Evolutionary conservation across 2,888 invertebrate genomes (phyloP), one percentile per base, ranked within the genome.

Genomic region (Coronaproctus castanopsis): DNA sequence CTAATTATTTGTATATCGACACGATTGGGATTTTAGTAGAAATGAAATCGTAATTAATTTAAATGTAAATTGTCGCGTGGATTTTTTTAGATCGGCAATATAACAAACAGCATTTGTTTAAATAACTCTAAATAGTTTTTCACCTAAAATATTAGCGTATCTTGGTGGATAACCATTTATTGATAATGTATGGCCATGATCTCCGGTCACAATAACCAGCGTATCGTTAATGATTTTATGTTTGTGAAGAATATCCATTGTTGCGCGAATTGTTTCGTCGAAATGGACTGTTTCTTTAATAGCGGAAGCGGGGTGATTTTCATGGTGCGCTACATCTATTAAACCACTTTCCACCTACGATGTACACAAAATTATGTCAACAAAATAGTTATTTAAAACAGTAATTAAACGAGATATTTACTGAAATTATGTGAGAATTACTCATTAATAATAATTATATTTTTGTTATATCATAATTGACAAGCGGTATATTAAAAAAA

Each of bases 321-420:
- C 81, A 70, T 85, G 85, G 70, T 85, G 85, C 1, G 84, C 85
- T 68, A 83, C 82, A 70, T 85, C 85, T 68, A 85, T 84, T 62
- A 83, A 75, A 24, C 85, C 85, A 65, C 83, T 87, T 76, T 89
- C 88, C 21, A 89, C 81, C 82, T 83, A 64, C 52, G 69, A 66
- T 65, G 53, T 63, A n/a, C n/a, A n/a, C n/a, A n/a, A n/a, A n/a
- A n/a, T n/a, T n/a, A n/a, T 20, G 20, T 14, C 20, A 14, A n/a
- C 8, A 52, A 19, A 18, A 52, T 14, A 8, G 19, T 52, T 10
- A n/a, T 20, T 52, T 52, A 52, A 52, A 52, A 20, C 8, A 20
- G 20, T 20, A 52, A 10, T 52, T 18, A 48, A 48, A 51, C 3
- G 23, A 23, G 10, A 54, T 10, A 18, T 8, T 54, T 54, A 54